Base-by-base conservation (phyloP, 2,888 invertebrate species). In the Pomacea canaliculata region DNA sequence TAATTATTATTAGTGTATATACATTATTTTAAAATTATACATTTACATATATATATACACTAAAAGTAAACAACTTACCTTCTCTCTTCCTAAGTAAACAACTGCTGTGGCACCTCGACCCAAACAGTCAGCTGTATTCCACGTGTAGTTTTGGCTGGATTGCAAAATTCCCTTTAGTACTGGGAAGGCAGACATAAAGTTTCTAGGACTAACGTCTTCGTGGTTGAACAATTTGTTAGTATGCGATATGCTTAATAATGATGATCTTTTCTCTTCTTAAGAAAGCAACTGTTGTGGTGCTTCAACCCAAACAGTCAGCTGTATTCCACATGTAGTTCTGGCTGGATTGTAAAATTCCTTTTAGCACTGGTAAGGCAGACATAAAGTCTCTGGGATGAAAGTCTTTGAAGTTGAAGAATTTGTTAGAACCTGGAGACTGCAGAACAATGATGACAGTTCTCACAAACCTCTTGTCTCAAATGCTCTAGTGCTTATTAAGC, bases 61-160 rank as follows among this genome's bases (percentile, higher is more conserved):
- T 16, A 7, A 19, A 46, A 46, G 48, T 46, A 67, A 49, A 18
- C 23, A 56, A 76, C 86, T 80, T 84, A 91, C 91, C 87, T 97
- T 97, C 89, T 97, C 96, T 8, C 97, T 96, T 0, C 97, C 98
- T 91, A 95, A 92, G 90, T 96, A 98, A 1, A 98, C 98, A 8
- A 97, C 96, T 16, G 97, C 98, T 0, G 97, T 98, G 1, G 98
- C 98, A 18, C 98, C 98, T 92, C 97, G 97, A 0, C 98, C 98
- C 75, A 98, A 92, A 18, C 97, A 96, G 91, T 96, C 97, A 7
- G 96, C 96, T 7, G 97, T 97, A 88, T 97, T 97, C 98, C 98
- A 98, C 56, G 97, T 96, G 91, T 96, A 97, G 91, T 96, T 97
- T 49, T 70, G 67, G 18, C 76, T 71, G 56, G 71, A 76, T 70